Evolutionary conservation across 2,888 invertebrate genomes (phyloP), one percentile per base, ranked within the genome.

Genomic region (Malachius bipustulatus): DNA sequence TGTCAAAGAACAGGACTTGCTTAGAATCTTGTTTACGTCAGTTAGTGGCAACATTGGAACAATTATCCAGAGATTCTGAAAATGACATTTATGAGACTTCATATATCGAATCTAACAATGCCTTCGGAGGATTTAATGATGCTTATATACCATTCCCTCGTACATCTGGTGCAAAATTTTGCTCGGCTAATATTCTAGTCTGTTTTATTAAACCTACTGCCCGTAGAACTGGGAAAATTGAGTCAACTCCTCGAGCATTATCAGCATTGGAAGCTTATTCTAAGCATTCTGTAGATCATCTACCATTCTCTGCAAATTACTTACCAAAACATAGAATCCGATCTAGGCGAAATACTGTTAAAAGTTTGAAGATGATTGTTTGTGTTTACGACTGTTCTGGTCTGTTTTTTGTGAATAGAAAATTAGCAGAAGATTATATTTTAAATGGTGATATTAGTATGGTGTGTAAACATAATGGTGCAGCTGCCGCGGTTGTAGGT

Each of bases 151-250:
- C 94, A 1, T 96, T 91, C 61, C 94, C 94, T 0, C 70, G 89
- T 35, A 94, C 93, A 0, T 90, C 89, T 6, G 93, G 93, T 1
- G 93, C 90, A 0, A 80, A 83, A 50, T 96, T 94, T 69, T 89
- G 87, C 61, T 82, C 83, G 14, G 82, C 83, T 13, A 87, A 87
- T 51, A 73, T 77, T 36, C 63, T 96, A 37, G 89, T 90, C 0
- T 84, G 84, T 45, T 94, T 94, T 63, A 81, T 82, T 32, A 72
- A 87, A 33, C 78, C 82, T 0, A 68, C 79, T 35, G 70, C 75
- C 0, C 70, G 82, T 47, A 66, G 82, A 36, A 79, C 81, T 0
- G 61, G 77, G 33, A 77, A 80, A 47, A 73, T 77, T 12, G 83
- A 83, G 55, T 73, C 77, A 6, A 89, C 89, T 0, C 89, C 89